Evolutionary conservation across 2,888 invertebrate genomes (phyloP), one percentile per base, ranked within the genome.

Genomic region (Meteorus colon): DNA sequence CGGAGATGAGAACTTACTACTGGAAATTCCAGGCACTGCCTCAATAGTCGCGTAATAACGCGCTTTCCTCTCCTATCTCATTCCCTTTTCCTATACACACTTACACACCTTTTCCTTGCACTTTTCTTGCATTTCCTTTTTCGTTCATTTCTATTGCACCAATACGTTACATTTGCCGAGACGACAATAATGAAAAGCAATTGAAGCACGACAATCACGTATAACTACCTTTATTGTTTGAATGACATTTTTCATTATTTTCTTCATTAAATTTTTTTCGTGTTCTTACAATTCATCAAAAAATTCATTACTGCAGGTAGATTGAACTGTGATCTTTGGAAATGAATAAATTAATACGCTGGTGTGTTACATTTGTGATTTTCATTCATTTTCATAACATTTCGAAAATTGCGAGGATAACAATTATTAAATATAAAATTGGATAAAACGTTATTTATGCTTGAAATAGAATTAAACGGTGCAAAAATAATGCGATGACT

Each of bases 171-270:
- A 14, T n/a, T 63, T 34, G n/a, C 4, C n/a, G 5, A n/a, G 16
- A 12, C 63, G 63, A 63, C 63, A 31, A 63, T 63, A 63, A 63
- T 63, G 31, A 63, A 63, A 63, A 29, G 63, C 63, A 63, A 63
- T 63, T 63, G 31, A 63, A 63, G 34, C 63, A 29, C n/a, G 16
- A 63, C 29, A 16, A 31, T 63, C 34, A 31, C 31, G 31, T 34
- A 29, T 12, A 16, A 14, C 3, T 3, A 63, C n/a, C 34, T 34
- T 31, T n/a, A 63, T 31, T 63, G 27, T 27, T 62, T 10, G 16
- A 27, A 62, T 31, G 6, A n/a, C 4, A 31, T 31, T 63, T 63
- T 31, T 31, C 14, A n/a, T 14, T 14, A n/a, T 63, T 31, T 63
- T 31, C 14, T 62, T n/a, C n/a, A n/a, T 48, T n/a, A 0, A 16